phyloP scores from a whole-genome alignment of 1,140 invertebrate genomes.

The Catajapyx aquilonaris region DNA sequence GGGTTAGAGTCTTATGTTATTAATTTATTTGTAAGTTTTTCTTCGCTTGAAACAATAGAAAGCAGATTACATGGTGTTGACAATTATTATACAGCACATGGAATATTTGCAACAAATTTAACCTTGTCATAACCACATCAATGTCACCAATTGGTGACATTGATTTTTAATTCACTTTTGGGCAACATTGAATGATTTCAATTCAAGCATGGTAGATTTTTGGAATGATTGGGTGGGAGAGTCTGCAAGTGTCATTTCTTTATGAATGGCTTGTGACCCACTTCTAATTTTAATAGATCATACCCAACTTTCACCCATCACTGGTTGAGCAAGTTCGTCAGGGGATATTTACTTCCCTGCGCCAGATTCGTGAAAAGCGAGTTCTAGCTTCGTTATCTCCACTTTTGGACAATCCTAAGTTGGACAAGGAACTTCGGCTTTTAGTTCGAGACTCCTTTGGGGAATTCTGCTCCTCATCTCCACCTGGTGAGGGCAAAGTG shows the following conservation, averaged over 20 bases:
- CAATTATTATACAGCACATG: slow-evolving; percentile 2
- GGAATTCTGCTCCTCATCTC: slow-evolving; percentile 55
- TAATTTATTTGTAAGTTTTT: slow-evolving; percentile 6
- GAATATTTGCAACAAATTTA: too few relatives aligned
- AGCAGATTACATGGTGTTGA: slow-evolving; percentile 1
- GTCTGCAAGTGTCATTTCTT: too few relatives aligned
- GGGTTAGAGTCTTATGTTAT: slow-evolving; percentile 26
- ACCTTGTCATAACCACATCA: too few relatives aligned
- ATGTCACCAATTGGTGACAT: too few relatives aligned
- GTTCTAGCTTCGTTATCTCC: slow-evolving; percentile 73
- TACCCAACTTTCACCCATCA: slow-evolving; percentile 75
- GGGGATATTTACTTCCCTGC: slow-evolving; percentile 79
- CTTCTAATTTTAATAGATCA: slow-evolving; percentile 42
- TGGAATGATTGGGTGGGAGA: too few relatives aligned
- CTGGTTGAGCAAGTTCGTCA: slow-evolving; percentile 62
- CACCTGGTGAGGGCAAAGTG: slow-evolving; percentile 8
- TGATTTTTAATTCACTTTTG: too few relatives aligned
- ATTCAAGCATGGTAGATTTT: too few relatives aligned
- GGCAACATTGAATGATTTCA: too few relatives aligned
- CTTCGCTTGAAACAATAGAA: slow-evolving; percentile 1
- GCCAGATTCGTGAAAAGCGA: slow-evolving; percentile 83
- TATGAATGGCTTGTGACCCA: background rate
- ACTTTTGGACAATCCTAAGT: slow-evolving; percentile 78
- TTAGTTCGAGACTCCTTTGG: slow-evolving; percentile 76
- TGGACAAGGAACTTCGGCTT: slow-evolving; percentile 67